Conservation (phyloP, 2,888 invertebrate species). For the Chrysomela aeneicollis region DNA sequence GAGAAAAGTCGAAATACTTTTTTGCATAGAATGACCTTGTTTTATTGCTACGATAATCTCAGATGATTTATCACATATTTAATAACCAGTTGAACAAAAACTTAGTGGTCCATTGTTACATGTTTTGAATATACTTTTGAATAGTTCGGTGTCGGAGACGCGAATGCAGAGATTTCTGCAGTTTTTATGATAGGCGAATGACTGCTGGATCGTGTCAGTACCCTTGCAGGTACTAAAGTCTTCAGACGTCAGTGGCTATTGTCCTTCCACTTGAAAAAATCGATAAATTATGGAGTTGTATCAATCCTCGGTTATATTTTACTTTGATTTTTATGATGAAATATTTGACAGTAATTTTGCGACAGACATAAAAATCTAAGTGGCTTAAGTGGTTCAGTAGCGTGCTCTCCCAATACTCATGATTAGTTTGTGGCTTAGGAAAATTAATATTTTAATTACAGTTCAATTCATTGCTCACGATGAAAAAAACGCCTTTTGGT, state of each 20-base stretch:
- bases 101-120: not conserved
- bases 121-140: not conserved
- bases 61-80: not conserved
- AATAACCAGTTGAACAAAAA: not conserved
- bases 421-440: not conserved
- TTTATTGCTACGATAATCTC: too few relatives aligned
- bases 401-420: conserved; percentile 5
- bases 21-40: not conserved
- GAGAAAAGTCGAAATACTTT: not conserved
- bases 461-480: not conserved
- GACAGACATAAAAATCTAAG: conserved; percentile 28
- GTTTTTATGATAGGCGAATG: conserved; percentile 29
- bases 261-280: conserved; percentile 27
- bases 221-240: conserved; percentile 32
- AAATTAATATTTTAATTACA: not conserved
- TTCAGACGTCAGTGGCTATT: conserved; percentile 30
- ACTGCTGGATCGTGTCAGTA: conserved; percentile 28
- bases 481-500: too few relatives aligned
- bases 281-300: conserved; percentile 32
- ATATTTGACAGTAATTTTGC: conserved; percentile 32
- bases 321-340: conserved; percentile 33
- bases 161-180: conserved; percentile 1
- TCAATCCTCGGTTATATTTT: conserved; percentile 31
- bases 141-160: not conserved
- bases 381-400: conserved; percentile 20